Conservation (phyloP, 2,888 invertebrate genomes). For the Ommatoiulus sabulosus region DNA sequence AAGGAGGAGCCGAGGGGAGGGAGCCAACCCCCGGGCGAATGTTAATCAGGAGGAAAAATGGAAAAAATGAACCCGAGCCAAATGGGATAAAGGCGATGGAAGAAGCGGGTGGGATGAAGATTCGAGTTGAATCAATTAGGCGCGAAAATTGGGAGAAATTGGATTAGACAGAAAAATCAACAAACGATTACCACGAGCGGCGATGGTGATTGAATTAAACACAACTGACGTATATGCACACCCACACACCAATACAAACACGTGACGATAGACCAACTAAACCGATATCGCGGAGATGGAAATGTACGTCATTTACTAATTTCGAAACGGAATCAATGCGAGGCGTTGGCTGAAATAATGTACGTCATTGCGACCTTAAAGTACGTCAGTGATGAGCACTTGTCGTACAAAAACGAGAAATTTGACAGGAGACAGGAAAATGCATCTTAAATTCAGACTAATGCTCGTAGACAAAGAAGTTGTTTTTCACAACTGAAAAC, state of each 20-base stretch:
- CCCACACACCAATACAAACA: too few relatives aligned
- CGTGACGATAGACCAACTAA: not conserved
- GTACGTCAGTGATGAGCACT: too few relatives aligned
- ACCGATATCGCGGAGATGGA: not conserved
- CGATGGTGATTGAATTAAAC: constrained; percentile 6
- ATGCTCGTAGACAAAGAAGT: too few relatives aligned
- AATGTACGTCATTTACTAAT: not conserved
- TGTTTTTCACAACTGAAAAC: too few relatives aligned
- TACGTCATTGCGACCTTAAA: too few relatives aligned
- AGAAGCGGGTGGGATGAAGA: not conserved
- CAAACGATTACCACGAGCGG: not conserved
- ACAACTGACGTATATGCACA: too few relatives aligned
- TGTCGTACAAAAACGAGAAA: too few relatives aligned
- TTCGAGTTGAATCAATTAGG: constrained; percentile 37
- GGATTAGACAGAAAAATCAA: constrained; percentile 42
- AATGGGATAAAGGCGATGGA: not conserved
- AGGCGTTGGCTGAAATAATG: not conserved
- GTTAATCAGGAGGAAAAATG: constrained; percentile 23
- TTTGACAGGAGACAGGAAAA: too few relatives aligned
- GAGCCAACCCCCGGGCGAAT: not conserved
- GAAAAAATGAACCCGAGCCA: not conserved
- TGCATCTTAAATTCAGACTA: too few relatives aligned
- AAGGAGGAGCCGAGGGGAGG: not conserved
- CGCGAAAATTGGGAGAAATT: constrained; percentile 42
- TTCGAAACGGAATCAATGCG: not conserved